Conservation (phyloP, 2,888 invertebrate genomes). For the Dermolepida albohirtum region DNA sequence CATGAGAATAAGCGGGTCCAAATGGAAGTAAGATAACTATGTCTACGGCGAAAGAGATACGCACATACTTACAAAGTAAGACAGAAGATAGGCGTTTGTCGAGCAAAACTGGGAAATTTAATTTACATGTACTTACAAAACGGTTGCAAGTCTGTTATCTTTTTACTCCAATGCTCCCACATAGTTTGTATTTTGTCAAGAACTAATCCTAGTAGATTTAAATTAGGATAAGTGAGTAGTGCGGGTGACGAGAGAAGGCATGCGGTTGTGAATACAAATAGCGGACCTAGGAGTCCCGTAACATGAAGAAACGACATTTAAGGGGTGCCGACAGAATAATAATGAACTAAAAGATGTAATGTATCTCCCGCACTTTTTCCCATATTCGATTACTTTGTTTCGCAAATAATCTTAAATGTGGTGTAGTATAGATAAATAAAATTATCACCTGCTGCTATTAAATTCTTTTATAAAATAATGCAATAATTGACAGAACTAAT, state of each 20-base stretch:
- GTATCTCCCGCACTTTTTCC: too few species aligned
- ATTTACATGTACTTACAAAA: constrained; percentile 51
- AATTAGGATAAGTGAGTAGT: constrained; percentile 56
- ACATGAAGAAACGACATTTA: constrained; percentile 4
- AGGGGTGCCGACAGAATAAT: constrained; percentile 6
- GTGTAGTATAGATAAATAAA: too few species aligned
- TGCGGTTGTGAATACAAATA: not conserved
- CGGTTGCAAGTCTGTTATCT: constrained; percentile 57
- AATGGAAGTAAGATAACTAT: too few species aligned
- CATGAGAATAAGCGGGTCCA: too few species aligned
- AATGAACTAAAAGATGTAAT: constrained; percentile 3
- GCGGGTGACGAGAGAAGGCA: constrained; percentile 46
- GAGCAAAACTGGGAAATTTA: constrained; percentile 46
- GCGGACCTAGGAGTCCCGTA: constrained; percentile 10
- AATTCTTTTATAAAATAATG: too few species aligned
- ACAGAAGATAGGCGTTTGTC: too few species aligned
- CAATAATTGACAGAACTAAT: too few species aligned
- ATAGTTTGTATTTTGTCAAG: constrained; percentile 61
- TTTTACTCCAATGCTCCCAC: constrained; percentile 60
- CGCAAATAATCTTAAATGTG: too few species aligned
- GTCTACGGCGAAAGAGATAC: too few species aligned
- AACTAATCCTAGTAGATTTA: constrained; percentile 57
- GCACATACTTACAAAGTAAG: too few species aligned
- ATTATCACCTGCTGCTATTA: too few species aligned
- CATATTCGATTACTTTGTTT: too few species aligned